A percentile compares a stretch with the other conserved stretches of the same genome.
phyloP scores from a whole-genome alignment of 2,113 vertebrate genomes.

The Leptobrachium ailaonicum region DNA sequence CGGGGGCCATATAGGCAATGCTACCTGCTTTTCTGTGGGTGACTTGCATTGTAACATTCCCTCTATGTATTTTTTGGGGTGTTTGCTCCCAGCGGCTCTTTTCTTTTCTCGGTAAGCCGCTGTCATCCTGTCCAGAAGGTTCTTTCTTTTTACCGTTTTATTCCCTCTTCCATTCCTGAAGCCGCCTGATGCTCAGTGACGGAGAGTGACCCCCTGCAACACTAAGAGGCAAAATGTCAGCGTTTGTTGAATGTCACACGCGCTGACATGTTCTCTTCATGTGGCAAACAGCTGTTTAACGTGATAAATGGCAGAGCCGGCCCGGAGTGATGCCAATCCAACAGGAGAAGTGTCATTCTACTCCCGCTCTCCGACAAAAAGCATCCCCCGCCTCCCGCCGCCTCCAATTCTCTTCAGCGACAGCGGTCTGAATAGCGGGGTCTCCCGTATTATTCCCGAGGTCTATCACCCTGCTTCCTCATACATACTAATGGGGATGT shows the following conservation, averaged over 20 bases:
- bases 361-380: not conserved
- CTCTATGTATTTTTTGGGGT: too few species aligned
- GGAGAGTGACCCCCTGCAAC: constrained; percentile 8
- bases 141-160: not conserved
- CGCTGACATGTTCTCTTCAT: constrained; percentile 28
- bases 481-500: not conserved
- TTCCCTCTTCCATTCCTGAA: not conserved
- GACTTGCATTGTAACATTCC: too few species aligned
- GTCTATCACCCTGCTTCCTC: not conserved
- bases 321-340: constrained; percentile 12
- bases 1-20: too few species aligned
- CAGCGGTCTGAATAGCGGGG: not conserved
- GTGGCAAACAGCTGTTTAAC: constrained; percentile 46
- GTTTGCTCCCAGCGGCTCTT: not conserved
- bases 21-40: too few species aligned
- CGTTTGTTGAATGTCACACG: constrained; percentile 28
- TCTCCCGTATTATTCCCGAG: not conserved
- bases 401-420: not conserved
- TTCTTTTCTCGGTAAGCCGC: not conserved
- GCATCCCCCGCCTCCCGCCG: not conserved
- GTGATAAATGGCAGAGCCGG: constrained; percentile 33
- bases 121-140: constrained; percentile 21
- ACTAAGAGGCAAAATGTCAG: constrained; percentile 34
- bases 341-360: constrained; percentile 26
- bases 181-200: constrained; percentile 19